Percentiles rank a stretch among this genome's conserved stretches.
phyloP scores from a whole-genome alignment of 2,888 invertebrate genomes.

The Noctua janthina region DNA sequence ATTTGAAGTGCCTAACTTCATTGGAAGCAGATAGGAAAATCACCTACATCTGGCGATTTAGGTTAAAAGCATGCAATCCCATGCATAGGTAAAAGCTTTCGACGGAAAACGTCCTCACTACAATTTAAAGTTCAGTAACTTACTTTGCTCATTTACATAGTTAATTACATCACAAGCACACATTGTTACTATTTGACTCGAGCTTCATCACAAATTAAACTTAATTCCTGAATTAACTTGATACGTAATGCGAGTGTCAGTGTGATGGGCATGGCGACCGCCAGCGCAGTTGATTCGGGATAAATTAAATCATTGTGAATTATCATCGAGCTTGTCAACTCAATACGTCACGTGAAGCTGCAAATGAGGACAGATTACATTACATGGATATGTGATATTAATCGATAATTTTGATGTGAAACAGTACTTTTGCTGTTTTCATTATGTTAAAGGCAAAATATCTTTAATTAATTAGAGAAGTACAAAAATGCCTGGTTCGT shows the following conservation, averaged over 20 bases:
- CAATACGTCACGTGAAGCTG: constrained; percentile 9
- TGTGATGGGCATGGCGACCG: constrained; percentile 40
- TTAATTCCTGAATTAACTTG: constrained; percentile 35
- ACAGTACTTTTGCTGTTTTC: neutral
- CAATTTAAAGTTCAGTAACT: neutral
- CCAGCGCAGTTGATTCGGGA: constrained; percentile 21
- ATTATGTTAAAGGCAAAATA: neutral
- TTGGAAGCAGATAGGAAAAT: constrained; percentile 1
- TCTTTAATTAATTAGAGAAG: neutral
- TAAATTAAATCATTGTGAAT: constrained; percentile 53
- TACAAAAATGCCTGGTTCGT: neutral
- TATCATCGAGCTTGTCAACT: constrained; percentile 46
- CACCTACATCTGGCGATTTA: neutral
- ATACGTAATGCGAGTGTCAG: constrained; percentile 27
- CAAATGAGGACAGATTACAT: constrained; percentile 6
- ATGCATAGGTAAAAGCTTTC: neutral
- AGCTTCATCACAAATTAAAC: constrained; percentile 22
- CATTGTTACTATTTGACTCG: constrained; percentile 1
- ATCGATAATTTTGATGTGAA: neutral
- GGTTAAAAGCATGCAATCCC: neutral
- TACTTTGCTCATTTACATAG: constrained; percentile 8
- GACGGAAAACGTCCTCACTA: neutral
- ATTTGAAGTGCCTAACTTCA: neutral
- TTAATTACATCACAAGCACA: constrained; percentile 22
- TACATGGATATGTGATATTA: constrained; percentile 15